Evolutionary conservation across 23 tunicate species (phyloP).

Genomic region (Clavelina lepadiformis): DNA sequence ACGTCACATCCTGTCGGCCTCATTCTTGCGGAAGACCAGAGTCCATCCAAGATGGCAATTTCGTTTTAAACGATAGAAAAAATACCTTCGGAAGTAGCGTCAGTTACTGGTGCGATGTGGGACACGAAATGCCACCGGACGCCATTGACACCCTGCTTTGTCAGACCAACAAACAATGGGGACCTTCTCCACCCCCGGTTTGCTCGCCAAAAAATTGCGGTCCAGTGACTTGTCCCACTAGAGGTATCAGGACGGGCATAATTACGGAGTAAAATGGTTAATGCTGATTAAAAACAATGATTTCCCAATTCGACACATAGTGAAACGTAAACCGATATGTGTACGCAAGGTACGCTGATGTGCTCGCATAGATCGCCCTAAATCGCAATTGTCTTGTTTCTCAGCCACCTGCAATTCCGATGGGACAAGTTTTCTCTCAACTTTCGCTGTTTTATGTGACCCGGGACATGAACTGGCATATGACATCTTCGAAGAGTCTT

Average conservation of each 20-base stretch:
- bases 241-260: slow-evolving; percentile 22
- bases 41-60: slow-evolving; percentile 25
- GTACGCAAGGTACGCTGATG: background rate
- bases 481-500: slow-evolving; percentile 5
- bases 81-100: slow-evolving; percentile 19
- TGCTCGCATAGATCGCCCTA: background rate
- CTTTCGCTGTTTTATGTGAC: slow-evolving; percentile 34
- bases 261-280: background rate
- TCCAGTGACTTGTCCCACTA: slow-evolving; percentile 32
- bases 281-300: background rate
- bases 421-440: slow-evolving; percentile 28
- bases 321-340: background rate
- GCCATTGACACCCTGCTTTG: slow-evolving; percentile 10
- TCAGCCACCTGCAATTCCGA: slow-evolving; percentile 32
- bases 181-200: slow-evolving; percentile 49
- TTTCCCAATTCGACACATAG: background rate
- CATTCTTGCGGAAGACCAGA: slow-evolving; percentile 61
- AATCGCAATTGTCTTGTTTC: background rate
- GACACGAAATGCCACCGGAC: slow-evolving; percentile 29
- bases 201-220: slow-evolving; percentile 78
- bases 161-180: slow-evolving; percentile 45
- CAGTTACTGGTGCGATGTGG: slow-evolving; percentile 51
- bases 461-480: slow-evolving; percentile 51
- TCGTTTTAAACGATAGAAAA: background rate
- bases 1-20: slow-evolving; percentile 36